Percentiles rank a stretch among this genome's conserved stretches.
Evolutionary conservation across 2,797 vertebrate genomes (phyloP).

Genomic region (Anisognathus igniventris): DNA sequence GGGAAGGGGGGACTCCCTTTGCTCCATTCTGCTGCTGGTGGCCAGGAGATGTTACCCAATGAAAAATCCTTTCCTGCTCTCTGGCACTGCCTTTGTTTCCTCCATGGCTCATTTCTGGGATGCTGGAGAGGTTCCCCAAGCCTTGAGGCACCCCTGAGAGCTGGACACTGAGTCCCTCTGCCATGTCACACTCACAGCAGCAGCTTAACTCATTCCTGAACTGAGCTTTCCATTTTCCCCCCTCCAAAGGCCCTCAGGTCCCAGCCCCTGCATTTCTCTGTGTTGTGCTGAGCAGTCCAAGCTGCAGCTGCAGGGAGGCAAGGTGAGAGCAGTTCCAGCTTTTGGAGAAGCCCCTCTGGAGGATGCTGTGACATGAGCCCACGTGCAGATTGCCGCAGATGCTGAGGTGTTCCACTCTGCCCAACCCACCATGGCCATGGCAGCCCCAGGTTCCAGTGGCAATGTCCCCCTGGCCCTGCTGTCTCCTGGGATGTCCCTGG

Average conservation of each 20-base stretch:
- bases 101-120: background rate
- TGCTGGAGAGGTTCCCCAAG: background rate
- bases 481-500: background rate
- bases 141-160: background rate
- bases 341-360: background rate
- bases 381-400: background rate
- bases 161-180: background rate
- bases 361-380: background rate
- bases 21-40: background rate
- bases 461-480: background rate
- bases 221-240: background rate
- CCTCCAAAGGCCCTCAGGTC: background rate
- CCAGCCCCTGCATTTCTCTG: background rate
- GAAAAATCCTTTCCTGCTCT: background rate
- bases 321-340: fast-evolving
- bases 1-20: background rate
- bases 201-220: background rate
- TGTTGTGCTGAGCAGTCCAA: background rate
- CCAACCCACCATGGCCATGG: background rate
- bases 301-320: background rate
- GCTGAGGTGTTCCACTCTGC: background rate
- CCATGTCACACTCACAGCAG: background rate
- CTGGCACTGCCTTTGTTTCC: background rate
- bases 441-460: background rate
- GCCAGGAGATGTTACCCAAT: background rate